A percentile compares a stretch with the other conserved stretches of the same genome.
phyloP scores from a whole-genome alignment of 2,888 invertebrate species.

The Pelosia muscerda region DNA sequence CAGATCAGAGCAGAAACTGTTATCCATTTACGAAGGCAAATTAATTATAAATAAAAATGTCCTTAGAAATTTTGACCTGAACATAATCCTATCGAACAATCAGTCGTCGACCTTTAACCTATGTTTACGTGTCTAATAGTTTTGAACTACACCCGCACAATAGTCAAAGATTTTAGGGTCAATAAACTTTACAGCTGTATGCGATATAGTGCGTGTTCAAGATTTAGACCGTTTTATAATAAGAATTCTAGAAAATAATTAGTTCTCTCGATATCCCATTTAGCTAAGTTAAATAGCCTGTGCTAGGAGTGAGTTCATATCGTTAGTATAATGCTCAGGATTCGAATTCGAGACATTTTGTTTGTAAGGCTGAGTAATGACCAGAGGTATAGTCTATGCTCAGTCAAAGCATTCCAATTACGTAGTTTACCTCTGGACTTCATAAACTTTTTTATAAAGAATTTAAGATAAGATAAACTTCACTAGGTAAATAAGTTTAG shows the following conservation, averaged over 20 bases:
- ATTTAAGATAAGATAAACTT: neutral
- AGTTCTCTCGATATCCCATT: neutral
- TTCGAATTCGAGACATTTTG: neutral
- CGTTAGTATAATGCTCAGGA: neutral
- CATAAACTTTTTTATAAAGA: neutral
- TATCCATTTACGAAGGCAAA: too few species aligned
- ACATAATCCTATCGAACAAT: neutral
- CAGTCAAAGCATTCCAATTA: neutral
- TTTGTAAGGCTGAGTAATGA: neutral
- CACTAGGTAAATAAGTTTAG: neutral
- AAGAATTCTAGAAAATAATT: neutral
- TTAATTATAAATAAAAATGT: neutral
- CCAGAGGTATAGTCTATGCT: too few species aligned
- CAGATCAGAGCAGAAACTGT: too few species aligned
- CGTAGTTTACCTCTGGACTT: neutral
- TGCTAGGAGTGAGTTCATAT: neutral
- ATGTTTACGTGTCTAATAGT: neutral
- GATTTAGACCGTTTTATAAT: neutral
- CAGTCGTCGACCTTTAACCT: neutral
- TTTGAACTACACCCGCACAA: neutral
- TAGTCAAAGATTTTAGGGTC: neutral
- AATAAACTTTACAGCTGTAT: neutral
- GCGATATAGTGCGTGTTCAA: neutral
- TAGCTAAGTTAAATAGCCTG: neutral
- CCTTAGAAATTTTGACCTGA: neutral